A percentile compares a stretch with the other conserved stretches of the same genome.
Evolutionary conservation across 2,797 vertebrate genomes (phyloP).

Genomic region (Zonotrichia albicollis): DNA sequence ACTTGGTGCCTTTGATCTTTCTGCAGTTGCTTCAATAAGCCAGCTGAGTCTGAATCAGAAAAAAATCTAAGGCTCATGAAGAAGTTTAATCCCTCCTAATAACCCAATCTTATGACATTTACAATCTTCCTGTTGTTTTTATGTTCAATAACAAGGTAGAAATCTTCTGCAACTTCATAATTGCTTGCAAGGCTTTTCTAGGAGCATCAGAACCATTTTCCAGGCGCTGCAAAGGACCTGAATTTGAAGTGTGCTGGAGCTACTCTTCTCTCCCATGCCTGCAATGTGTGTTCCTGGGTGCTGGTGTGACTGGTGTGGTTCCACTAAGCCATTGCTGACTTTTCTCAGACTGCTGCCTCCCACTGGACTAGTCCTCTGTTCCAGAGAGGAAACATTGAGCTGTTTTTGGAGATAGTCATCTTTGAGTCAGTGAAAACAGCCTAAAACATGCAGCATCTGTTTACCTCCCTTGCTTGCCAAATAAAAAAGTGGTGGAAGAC

Average conservation of each 20-base stretch:
- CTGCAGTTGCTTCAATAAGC: not conserved
- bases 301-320: not conserved
- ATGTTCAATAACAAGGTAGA: not conserved
- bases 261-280: not conserved
- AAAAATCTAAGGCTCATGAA: not conserved
- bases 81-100: not conserved
- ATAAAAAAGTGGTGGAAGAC: not conserved
- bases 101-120: not conserved
- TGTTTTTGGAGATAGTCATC: not conserved
- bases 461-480: not conserved
- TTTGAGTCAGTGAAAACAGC: not conserved
- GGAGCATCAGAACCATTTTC: not conserved
- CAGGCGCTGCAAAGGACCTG: not conserved
- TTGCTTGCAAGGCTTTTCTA: not conserved
- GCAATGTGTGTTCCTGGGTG: not conserved
- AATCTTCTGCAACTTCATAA: not conserved
- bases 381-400: not conserved
- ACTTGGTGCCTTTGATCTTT: not conserved
- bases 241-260: not conserved
- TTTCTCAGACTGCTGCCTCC: not conserved
- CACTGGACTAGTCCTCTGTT: not conserved
- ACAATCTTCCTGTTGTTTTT: not conserved
- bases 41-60: not conserved
- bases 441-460: not conserved
- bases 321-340: not conserved